A percentile compares a stretch with the other conserved stretches of the same genome.
phyloP scores from a whole-genome alignment of 2,113 vertebrate species.

The Odontesthes bonariensis region DNA sequence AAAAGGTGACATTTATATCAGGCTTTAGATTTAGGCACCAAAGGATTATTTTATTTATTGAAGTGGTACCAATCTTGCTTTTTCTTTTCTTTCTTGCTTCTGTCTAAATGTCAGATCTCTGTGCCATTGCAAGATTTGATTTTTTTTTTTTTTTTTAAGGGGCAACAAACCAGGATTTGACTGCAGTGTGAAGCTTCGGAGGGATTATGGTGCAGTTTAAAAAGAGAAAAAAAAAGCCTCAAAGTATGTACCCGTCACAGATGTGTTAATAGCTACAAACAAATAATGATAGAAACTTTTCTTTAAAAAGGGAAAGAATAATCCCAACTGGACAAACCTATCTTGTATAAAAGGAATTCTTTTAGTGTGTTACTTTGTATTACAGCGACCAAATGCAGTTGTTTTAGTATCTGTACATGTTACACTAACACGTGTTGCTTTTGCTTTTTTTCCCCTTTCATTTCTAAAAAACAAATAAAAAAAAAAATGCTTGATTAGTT shows the following conservation, averaged over 20 bases:
- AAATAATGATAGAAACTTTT: too few species aligned
- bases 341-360: too few species aligned
- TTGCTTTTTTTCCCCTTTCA: slow-evolving; percentile 3
- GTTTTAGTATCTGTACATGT: slow-evolving; percentile 65
- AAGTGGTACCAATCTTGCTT: not conserved
- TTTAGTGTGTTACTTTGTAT: too few species aligned
- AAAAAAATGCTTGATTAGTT: slow-evolving; percentile 29
- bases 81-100: not conserved
- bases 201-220: too few species aligned
- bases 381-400: slow-evolving; percentile 39
- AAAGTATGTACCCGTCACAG: too few species aligned
- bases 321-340: too few species aligned
- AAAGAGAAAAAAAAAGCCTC: too few species aligned
- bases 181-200: too few species aligned
- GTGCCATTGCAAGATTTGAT: not conserved
- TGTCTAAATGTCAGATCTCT: not conserved
- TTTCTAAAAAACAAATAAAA: not conserved
- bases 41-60: not conserved
- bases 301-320: not conserved
- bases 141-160: too few species aligned
- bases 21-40: not conserved
- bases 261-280: too few species aligned
- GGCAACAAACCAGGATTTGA: too few species aligned
- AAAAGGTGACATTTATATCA: slow-evolving; percentile 13
- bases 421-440: slow-evolving; percentile 26